Conservation (phyloP, 2,113 vertebrate genomes). For the Varanus komodoensis region DNA sequence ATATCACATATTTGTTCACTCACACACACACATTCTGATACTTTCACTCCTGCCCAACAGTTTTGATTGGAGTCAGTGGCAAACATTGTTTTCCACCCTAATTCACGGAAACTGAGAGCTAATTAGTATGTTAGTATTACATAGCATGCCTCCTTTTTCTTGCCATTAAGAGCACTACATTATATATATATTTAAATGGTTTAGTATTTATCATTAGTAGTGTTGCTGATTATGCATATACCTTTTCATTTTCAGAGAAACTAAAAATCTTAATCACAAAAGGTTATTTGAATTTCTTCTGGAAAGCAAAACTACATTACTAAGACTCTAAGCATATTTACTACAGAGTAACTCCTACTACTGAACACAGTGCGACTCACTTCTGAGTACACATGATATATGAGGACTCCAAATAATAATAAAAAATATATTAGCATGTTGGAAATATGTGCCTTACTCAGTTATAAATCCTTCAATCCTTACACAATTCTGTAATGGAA, state of each 20-base stretch:
- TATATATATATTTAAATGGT: not conserved
- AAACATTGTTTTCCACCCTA: not conserved
- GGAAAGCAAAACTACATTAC: slow-evolving; percentile 40
- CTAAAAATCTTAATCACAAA: slow-evolving; percentile 5
- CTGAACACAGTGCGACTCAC: not conserved
- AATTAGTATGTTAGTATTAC: no score
- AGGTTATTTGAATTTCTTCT: slow-evolving; percentile 69
- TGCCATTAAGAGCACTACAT: no score
- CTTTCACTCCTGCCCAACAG: no score
- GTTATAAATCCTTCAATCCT: slow-evolving; percentile 5
- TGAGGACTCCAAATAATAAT: not conserved
- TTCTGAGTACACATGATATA: not conserved
- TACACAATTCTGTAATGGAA: not conserved
- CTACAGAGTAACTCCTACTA: not conserved
- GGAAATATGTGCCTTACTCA: slow-evolving; percentile 11
- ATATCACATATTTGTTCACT: not conserved
- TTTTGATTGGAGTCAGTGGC: no score
- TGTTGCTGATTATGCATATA: not conserved
- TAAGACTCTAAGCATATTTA: not conserved
- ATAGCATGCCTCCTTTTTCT: no score
- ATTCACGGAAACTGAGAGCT: not conserved
- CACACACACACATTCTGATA: no score
- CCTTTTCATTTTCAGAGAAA: not conserved
- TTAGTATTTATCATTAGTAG: not conserved
- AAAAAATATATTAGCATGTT: not conserved